Base-by-base conservation (phyloP, 2,113 vertebrate genomes). In the Motacilla tschutschensis region DNA sequence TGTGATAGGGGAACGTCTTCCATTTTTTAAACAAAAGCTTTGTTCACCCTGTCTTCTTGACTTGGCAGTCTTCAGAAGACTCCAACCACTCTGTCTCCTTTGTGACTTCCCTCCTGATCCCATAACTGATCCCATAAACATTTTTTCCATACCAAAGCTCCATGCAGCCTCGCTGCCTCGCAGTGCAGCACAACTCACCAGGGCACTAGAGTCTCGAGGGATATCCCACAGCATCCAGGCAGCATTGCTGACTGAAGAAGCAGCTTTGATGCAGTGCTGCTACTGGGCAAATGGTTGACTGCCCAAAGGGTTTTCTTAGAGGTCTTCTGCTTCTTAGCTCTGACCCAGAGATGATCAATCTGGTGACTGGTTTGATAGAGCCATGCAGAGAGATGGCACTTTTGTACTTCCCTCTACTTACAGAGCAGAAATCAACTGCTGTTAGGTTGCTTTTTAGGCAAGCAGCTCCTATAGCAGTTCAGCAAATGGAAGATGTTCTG, bases 141-240 rank as follows among this genome's bases (percentile, higher is more conserved):
- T 18, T 12, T 35, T 48, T 55, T 41, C 63, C 41, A 7, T 26
- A 41, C 46, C 36, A 79, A 85, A 53, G 63, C 22, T 76, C 19
- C 10, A 2, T 10, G 17, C 11, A 44, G 17, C 48, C 57, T 31
- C 87, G 33, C 33, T 72, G 44, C 58, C 46, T 8, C 1, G 7
- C 55, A 79, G 31, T 33, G 16, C 24, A 79, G 51, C 43, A 79
- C n/a, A 73, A 17, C 22, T 13, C n/a, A 35, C 16, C 38, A 54
- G 20, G 62, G n/a, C 22, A 10, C 26, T 53, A 36, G 5, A 66
- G 25, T 54, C 43, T 9, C 1, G 0, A 8, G 20, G 25, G 2
- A 12, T 38, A 18, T 48, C 17, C 59, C 73, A 33, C 38, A 65
- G 25, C 9, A 36, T 20, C 3, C 0, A 46, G 80, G 36, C 28